phyloP scores from a whole-genome alignment of 2,888 invertebrate species.

The Nudaria mundana region DNA sequence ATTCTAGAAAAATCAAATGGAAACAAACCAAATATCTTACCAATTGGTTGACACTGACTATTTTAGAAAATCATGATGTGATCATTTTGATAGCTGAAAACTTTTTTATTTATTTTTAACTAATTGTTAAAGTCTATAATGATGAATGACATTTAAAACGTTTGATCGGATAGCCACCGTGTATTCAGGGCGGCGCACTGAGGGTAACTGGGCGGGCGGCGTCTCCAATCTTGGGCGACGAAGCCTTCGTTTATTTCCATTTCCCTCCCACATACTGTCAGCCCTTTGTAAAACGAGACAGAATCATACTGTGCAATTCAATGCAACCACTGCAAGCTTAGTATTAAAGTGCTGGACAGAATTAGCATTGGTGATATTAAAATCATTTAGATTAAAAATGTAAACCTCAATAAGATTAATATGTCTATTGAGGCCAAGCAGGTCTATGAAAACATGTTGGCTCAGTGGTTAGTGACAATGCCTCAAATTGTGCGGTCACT shows the following conservation, averaged over 20 bases:
- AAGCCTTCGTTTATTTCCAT: constrained; percentile 58
- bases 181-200: constrained; percentile 55
- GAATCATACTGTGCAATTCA: constrained; percentile 50
- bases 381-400: too few relatives aligned
- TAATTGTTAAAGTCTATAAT: constrained; percentile 13
- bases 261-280: constrained; percentile 47
- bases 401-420: too few relatives aligned
- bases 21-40: constrained; percentile 32
- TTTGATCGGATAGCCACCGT: constrained; percentile 29
- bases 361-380: constrained; percentile 30
- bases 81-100: too few relatives aligned
- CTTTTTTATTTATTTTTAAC: constrained; percentile 7
- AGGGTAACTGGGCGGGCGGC: constrained; percentile 75
- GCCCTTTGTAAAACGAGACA: constrained; percentile 43
- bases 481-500: too few relatives aligned
- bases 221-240: constrained; percentile 55
- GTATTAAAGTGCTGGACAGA: constrained; percentile 26
- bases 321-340: constrained; percentile 52
- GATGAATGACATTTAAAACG: constrained; percentile 24
- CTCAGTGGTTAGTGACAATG: too few relatives aligned
- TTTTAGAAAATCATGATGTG: too few relatives aligned
- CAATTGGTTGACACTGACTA: constrained; percentile 26
- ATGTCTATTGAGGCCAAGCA: too few relatives aligned
- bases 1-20: too few relatives aligned
- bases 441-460: too few relatives aligned